Evolutionary conservation across 2,113 vertebrate genomes (phyloP), one percentile per base, ranked within the genome.

Genomic region (Eclectus roratus): DNA sequence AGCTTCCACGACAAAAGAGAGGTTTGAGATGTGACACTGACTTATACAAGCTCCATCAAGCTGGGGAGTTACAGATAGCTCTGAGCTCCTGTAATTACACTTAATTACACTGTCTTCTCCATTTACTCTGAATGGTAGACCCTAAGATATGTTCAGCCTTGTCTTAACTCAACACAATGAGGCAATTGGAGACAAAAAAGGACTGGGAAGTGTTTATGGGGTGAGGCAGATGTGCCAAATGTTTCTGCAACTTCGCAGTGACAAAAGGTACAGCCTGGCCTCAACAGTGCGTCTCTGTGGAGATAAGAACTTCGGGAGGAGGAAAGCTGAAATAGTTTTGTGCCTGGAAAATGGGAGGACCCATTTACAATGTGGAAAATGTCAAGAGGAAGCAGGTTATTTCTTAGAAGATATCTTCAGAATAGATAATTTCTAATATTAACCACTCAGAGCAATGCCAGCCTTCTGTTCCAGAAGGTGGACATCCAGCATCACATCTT

Each of bases 301-400:
- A 29, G 0, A 1, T 0, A 8, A 0, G 1, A 58, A 24, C 39
- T 77, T 23, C 44, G 56, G 17, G 53, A 53, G 28, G 13, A 50
- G 37, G 24, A 61, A 65, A 65, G 23, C 5, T 10, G 44, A 50
- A 55, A 69, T 1, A 27, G 29, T 44, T 61, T 77, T 20, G 17
- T 58, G 47, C 44, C 68, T 65, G 66, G 50, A 76, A 55, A 91
- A 4, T 3, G 11, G 1, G 1, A 6, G 2, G 24, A 25, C 13
- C 7, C n/a, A 21, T 2, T 5, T 9, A 74, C 28, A 25, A 46
- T 17, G 18, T 37, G 46, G 50, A 68, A 49, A 68, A 72, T 41
- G 41, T 13, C 37, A 70, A 43, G 9, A 28, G 43, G 15, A 74
- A 71, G 8, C 13, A 60, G 60, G 39, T 1, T 66, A 27, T 44